Base-by-base conservation (phyloP, 2,888 invertebrate genomes). In the Abscondita cerata region DNA sequence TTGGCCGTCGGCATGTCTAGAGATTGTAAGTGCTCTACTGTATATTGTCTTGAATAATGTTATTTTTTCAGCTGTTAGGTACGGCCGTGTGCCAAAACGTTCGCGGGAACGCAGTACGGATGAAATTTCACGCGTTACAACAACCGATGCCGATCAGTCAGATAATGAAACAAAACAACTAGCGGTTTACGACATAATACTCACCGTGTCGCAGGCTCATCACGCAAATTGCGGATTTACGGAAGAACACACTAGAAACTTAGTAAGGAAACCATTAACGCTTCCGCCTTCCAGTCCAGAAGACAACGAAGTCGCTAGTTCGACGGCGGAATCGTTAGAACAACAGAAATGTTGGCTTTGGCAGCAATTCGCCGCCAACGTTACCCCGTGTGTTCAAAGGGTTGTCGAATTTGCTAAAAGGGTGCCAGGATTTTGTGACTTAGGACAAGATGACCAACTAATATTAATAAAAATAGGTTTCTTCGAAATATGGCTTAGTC, bases 351-450 rank as follows among this genome's bases (percentile, higher is more conserved):
- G 93, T 68, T 85, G 90, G 83, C 86, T 96, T 77, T 97, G 96
- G 95, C 91, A 94, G 78, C 90, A 93, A 74, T 88, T 95, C 76
- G 94, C 96, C 11, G 69, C 86, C 51, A 89, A 92, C 65, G 89
- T 96, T 76, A 95, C 95, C 9, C 95, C 96, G 4, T 89, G 91
- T 72, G 95, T 98, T 55, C 94, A 95, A 76, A 90, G 92, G 80
- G 92, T 97, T 70, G 98, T 98, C 25, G 97, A 98, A 80, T 98
- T 97, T 80, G 96, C 96, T 55, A 98, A 98, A 82, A 86, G 93
- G 72, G 89, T 97, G 72, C 97, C 98, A 67, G 95, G 95, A 68
- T 98, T 98, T 84, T 87, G 89, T 76, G 89, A 90, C 70, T 87
- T 98, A 71, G 88, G 91, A 55, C 97, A 98, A 81, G 97, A 97